phyloP scores from a whole-genome alignment of 1,140 invertebrate genomes.

The Chionoecetes opilio region DNA sequence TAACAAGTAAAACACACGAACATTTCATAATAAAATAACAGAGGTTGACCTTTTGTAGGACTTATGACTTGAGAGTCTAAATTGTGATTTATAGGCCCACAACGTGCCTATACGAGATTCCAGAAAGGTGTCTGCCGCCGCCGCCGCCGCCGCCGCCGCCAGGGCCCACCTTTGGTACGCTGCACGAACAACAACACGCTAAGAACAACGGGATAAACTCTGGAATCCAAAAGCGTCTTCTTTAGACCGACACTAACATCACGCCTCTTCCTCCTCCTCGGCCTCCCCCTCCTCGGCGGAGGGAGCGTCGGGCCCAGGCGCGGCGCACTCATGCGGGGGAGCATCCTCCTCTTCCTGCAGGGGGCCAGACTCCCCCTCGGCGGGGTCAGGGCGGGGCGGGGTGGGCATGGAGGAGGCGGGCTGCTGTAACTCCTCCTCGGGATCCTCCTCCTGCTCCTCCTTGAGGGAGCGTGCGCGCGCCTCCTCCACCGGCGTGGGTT shows the following conservation, averaged over 20 bases:
- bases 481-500: slow-evolving; percentile 78
- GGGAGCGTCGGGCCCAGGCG: slow-evolving; percentile 60
- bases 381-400: slow-evolving; percentile 54
- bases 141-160: slow-evolving; percentile 65
- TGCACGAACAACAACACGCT: slow-evolving; percentile 77
- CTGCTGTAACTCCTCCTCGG: slow-evolving; percentile 51
- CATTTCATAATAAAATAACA: slow-evolving; percentile 79
- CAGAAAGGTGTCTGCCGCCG: slow-evolving; percentile 62
- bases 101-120: slow-evolving; percentile 76
- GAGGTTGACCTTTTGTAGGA: slow-evolving; percentile 76
- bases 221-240: slow-evolving; percentile 78
- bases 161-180: slow-evolving; percentile 70
- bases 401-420: slow-evolving; percentile 43
- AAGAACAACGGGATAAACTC: slow-evolving; percentile 77
- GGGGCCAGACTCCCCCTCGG: slow-evolving; percentile 51
- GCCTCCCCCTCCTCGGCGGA: slow-evolving; percentile 59
- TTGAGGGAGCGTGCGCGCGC: slow-evolving; percentile 75
- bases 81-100: slow-evolving; percentile 79
- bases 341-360: slow-evolving; percentile 61
- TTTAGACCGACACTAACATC: slow-evolving; percentile 73
- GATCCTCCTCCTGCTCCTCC: slow-evolving; percentile 71
- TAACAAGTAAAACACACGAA: slow-evolving; percentile 80
- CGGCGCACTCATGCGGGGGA: slow-evolving; percentile 38
- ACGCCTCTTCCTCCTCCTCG: slow-evolving; percentile 75
- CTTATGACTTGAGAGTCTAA: slow-evolving; percentile 77